Base-by-base conservation (phyloP, 2,113 vertebrate species). In the Dolichallabes microphthalmus region DNA sequence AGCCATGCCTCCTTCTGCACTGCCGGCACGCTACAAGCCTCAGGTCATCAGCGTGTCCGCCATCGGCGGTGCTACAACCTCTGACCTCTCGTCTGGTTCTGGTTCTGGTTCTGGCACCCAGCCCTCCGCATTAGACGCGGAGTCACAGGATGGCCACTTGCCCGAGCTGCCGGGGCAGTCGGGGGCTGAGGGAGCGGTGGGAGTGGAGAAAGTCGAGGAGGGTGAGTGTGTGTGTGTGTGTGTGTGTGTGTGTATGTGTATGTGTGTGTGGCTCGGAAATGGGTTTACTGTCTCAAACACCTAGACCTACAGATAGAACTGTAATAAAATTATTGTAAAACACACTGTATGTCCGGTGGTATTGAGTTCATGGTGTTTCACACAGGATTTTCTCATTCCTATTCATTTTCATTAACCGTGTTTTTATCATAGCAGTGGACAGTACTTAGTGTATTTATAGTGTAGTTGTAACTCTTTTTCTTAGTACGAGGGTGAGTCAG, bases 11-110 rank as follows among this genome's bases (percentile, higher is more conserved):
- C 96, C 95, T 1, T 95, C 96, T 91, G 95, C 95, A 87, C 92
- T 95, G 82, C 96, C 95, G 1, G 95, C 90, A 0, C 96, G 95
- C 84, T 95, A 96, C 78, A 97, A 97, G 89, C 96, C 97, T 83
- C 98, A 98, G 88, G 97, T 97, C 8, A 98, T 76, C 97, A 8
- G 96, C 97, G 86, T 76, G 96, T 99, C 91, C 96, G 97, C 89
- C 96, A 86, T 95, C 96, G 69, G 94, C 97, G 87, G 97, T 97
- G 92, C 97, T 97, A 0, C 97, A 7, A 75, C 11, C 50, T 76
- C 73, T 27, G 73, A 76, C 25, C 13, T 30, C 50, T 76, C 73
- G 2, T 27, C 73, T 9, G 50, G 25, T 76, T 55, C 73, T 27
- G 50, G 25, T 76, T 55, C 73, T 27, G 25, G 25, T 45, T 53